Evolutionary conservation across 2,113 vertebrate genomes (phyloP), one percentile per base, ranked within the genome.

Genomic region (Beaufortia kweichowensis): DNA sequence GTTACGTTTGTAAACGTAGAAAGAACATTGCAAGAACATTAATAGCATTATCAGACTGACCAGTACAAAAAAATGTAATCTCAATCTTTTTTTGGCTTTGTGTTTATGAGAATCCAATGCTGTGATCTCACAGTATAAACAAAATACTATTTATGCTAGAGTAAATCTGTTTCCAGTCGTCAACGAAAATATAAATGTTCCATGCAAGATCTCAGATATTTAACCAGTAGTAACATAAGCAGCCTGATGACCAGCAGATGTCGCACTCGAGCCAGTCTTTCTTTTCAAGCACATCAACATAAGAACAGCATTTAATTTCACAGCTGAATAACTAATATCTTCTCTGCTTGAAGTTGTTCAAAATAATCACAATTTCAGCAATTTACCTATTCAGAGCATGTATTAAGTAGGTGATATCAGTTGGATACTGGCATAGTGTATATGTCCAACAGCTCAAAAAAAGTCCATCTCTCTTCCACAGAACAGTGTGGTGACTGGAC

Each of bases 401-500:
- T 55, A n/a, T 70, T 12, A 24, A 28, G 23, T 70, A 70, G 33
- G 56, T 70, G n/a, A 10, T 21, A 23, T 9, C 53, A 59, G 35
- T 35, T 70, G 48, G 21, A 39, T 17, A 35, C 29, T 57, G 14
- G 35, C 55, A 56, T 12, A 35, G 29, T 17, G 48, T n/a, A 19
- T 5, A 53, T 56, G 31, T 41, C 60, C 24, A 11, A 48, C 76
- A 33, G 33, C 24, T 64, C 28, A 41, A 75, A 57, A 73, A 67
- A 50, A 39, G n/a, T 63, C 23, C 41, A 55, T 62, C 28, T 76
- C 39, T 80, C 60, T 57, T 43, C 21, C 19, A 26, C 62, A 72
- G 90, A 87, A 90, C 88, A 89, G 86, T 75, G n/a, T 86, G 83
- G 84, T 91, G 90, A 91, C 77, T 70, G 50, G 80, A 72, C 78